Base-by-base conservation (phyloP, 2,113 vertebrate genomes). In the Pseudorhombus dupliciocellatus region DNA sequence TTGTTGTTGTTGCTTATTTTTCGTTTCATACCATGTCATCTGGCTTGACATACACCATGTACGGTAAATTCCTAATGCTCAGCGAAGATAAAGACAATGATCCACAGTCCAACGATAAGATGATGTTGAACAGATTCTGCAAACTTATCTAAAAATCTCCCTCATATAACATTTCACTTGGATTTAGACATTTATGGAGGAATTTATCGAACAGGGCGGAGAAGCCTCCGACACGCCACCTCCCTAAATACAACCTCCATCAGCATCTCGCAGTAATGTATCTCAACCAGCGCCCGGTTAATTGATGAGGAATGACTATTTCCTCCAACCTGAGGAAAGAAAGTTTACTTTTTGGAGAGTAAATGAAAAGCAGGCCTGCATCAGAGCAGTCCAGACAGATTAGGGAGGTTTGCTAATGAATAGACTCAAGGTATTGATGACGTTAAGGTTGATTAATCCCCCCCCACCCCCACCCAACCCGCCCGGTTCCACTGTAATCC, bases 331-430 rank as follows among this genome's bases (percentile, higher is more conserved):
- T 4, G 80, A 53, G 28, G 50, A 84, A 58, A 73, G 70, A 76
- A 66, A 75, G 56, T 70, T 75, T 54, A 70, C 59, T 65, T 80
- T 46, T 57, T 8, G 22, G 20, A 40, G 48, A 22, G 64, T 12
- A 78, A 84, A 84, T 81, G 62, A 75, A 80, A 87, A 84, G 55
- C 86, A 84, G 77, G 53, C 76, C 21, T 53, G n/a, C 25, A 10
- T 48, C 26, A 3, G 59, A 15, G 25, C 1, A 44, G 44, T 28
- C 59, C 46, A 40, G 52, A 60, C 22, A 8, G 3, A 34, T 77
- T 70, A 18, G 16, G 50, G 67, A 51, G 44, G 67, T 20, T 76
- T 50, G 59, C 78, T 65, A 83, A 82, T 54, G 55, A 72, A 70
- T 26, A 59, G 31, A 73, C 73, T 56, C 16, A 25, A 18, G 51